phyloP scores from a whole-genome alignment of 2,797 vertebrate species.

The Anguilla megastoma region DNA sequence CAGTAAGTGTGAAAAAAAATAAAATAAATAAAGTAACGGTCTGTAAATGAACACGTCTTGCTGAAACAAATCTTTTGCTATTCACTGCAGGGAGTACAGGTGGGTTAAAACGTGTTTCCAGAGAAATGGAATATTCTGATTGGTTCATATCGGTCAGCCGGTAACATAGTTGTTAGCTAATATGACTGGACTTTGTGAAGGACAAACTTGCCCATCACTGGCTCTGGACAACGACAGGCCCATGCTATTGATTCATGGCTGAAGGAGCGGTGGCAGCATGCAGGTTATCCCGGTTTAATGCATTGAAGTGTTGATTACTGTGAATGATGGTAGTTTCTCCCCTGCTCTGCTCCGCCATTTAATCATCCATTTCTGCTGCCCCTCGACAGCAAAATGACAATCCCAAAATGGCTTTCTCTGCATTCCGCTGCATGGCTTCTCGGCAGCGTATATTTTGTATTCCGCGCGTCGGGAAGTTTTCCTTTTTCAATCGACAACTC shows the following conservation, averaged over 20 bases:
- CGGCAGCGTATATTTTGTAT: background rate
- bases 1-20: background rate
- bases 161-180: slow-evolving; percentile 9
- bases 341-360: background rate
- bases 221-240: background rate
- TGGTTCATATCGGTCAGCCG: background rate
- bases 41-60: background rate
- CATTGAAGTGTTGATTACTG: slow-evolving; percentile 20
- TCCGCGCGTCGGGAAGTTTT: slow-evolving; percentile 6
- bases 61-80: background rate
- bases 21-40: background rate
- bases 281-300: slow-evolving; percentile 3
- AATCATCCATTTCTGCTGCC: slow-evolving; percentile 2
- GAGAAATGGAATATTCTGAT: background rate
- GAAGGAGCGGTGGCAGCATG: background rate
- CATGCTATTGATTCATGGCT: slow-evolving; percentile 13
- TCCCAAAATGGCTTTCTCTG: background rate
- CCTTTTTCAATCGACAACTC: slow-evolving; percentile 11
- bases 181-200: slow-evolving; percentile 14
- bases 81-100: background rate
- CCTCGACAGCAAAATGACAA: slow-evolving; percentile 19
- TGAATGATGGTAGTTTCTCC: slow-evolving; percentile 17
- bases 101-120: background rate
- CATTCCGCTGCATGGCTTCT: background rate
- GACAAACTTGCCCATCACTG: background rate